Percentiles rank a stretch among this genome's conserved stretches.
phyloP scores from a whole-genome alignment of 2,113 vertebrate genomes.

The Bubalus kerabau region DNA sequence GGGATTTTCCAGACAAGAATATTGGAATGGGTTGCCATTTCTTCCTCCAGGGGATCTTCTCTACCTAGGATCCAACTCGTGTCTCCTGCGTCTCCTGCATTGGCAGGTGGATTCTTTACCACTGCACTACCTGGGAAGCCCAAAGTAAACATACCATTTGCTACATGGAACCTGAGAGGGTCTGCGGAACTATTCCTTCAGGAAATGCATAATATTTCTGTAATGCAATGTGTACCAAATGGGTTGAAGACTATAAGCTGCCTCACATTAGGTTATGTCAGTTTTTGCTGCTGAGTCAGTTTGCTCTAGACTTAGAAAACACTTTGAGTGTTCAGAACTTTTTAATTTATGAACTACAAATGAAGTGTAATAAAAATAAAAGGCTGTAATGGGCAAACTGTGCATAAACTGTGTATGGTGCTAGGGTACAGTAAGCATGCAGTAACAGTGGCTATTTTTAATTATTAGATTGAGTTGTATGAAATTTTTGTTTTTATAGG shows the following conservation, averaged over 20 bases:
- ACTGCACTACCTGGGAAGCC: background rate
- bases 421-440: background rate
- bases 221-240: background rate
- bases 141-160: background rate
- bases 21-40: background rate
- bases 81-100: background rate
- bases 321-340: conserved; percentile 10
- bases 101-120: background rate
- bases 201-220: background rate
- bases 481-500: background rate
- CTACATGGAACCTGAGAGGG: background rate
- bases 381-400: background rate
- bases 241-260: background rate
- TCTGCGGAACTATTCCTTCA: background rate
- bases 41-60: background rate
- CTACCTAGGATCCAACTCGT: rapidly evolving
- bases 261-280: background rate
- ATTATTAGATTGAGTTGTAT: background rate
- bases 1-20: background rate
- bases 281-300: background rate
- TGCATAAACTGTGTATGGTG: background rate
- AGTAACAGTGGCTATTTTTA: background rate
- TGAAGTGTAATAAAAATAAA: background rate
- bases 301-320: background rate
- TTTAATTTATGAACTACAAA: background rate